Conservation (phyloP, 2,113 vertebrate genomes). For the Chloropsis cyanopogon region DNA sequence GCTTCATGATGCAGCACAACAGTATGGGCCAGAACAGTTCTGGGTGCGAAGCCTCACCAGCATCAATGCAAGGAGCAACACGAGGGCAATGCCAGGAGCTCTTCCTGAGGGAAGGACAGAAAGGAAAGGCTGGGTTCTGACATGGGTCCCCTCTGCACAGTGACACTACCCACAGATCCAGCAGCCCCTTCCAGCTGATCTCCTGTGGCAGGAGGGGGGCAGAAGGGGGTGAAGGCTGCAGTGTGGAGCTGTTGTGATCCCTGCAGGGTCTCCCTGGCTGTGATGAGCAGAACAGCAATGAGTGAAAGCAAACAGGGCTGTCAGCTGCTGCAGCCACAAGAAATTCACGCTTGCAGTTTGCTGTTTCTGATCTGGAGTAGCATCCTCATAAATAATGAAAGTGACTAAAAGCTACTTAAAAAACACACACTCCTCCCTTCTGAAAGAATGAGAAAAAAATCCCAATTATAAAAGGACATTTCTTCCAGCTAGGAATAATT, state of each 20-base stretch:
- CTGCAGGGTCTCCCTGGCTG: neutral
- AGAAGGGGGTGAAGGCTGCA: neutral
- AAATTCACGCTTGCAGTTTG: neutral
- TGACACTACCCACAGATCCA: neutral
- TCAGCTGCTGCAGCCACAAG: conserved; percentile 30
- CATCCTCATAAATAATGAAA: conserved; percentile 67
- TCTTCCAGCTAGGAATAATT: conserved; percentile 68
- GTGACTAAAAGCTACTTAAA: conserved; percentile 68
- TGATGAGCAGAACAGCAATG: neutral
- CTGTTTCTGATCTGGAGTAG: conserved; percentile 47
- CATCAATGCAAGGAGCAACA: neutral
- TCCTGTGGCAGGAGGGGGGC: neutral
- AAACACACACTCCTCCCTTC: conserved; percentile 59
- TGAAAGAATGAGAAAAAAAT: conserved; percentile 38
- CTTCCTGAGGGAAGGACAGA: neutral
- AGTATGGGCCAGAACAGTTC: accelerated
- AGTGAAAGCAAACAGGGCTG: neutral
- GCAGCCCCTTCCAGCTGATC: neutral
- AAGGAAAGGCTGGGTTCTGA: neutral
- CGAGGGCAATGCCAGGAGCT: neutral
- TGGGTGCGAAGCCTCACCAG: neutral
- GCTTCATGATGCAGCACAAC: neutral
- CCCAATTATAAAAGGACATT: conserved; percentile 63
- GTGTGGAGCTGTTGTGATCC: neutral
- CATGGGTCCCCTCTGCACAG: accelerated